Conservation (phyloP, 2,113 vertebrate species). For the Halichoeres trimaculatus region DNA sequence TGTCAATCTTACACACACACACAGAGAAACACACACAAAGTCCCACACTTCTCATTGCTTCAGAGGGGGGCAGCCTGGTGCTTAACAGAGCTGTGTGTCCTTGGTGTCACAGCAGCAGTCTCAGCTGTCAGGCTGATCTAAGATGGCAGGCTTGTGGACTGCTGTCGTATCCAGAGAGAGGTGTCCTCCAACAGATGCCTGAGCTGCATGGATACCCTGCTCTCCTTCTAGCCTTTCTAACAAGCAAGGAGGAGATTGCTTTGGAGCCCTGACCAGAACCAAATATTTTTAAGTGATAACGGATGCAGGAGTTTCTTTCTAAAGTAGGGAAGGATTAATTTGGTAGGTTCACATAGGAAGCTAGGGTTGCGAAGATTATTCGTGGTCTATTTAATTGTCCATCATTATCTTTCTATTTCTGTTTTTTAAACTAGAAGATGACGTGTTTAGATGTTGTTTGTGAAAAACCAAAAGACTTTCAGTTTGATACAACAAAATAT, state of each 20-base stretch:
- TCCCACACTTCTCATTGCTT: constrained; percentile 40
- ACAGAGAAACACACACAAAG: too few relatives aligned
- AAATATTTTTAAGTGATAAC: not conserved
- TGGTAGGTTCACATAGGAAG: not conserved
- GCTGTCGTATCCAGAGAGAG: constrained; percentile 22
- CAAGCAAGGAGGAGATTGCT: not conserved
- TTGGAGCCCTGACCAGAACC: not conserved
- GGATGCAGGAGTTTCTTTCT: not conserved
- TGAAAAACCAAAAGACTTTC: too few relatives aligned
- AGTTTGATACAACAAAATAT: too few relatives aligned
- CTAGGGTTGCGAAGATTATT: not conserved
- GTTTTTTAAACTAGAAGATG: too few relatives aligned
- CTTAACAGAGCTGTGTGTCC: constrained; percentile 69
- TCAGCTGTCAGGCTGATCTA: constrained; percentile 70
- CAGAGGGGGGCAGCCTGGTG: constrained; percentile 61
- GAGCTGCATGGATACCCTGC: constrained; percentile 15
- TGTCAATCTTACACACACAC: constrained; percentile 42
- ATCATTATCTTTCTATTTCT: too few relatives aligned
- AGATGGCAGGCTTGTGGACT: constrained; percentile 68
- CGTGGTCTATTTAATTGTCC: not conserved
- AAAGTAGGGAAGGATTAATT: too few relatives aligned
- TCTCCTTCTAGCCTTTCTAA: constrained; percentile 16
- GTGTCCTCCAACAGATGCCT: constrained; percentile 51
- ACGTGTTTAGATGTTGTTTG: too few relatives aligned
- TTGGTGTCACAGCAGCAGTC: constrained; percentile 65